Evolutionary conservation across 2,797 vertebrate species (phyloP), one percentile per base, ranked within the genome.

Genomic region (Typhlichthys eigenmanni): DNA sequence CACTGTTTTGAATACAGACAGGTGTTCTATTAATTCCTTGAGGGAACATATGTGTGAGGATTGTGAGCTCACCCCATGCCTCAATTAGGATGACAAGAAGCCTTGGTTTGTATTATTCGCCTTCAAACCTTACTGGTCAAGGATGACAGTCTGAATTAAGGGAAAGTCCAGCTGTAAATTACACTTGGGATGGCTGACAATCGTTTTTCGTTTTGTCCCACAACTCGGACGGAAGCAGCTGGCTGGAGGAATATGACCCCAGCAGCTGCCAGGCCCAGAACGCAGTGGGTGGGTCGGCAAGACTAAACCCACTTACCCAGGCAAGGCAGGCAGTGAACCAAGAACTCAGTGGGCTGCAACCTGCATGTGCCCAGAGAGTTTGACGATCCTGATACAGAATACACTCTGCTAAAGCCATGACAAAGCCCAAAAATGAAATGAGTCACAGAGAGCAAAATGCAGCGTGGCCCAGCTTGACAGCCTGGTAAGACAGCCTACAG

Each of bases 281-380:
- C 76, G 54, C 55, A 56, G 60, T 59, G 47, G 45, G 19, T n/a
- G 14, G 6, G 16, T 29, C 38, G 0, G 9, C 11, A 51, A 9
- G 24, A 14, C 62, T 67, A 61, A 60, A 46, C n/a, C 12, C 13
- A 56, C 63, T 66, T n/a, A 5, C 34, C 58, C 68, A 66, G 66
- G 68, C 72, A 69, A 52, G 24, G 57, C 54, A 50, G 32, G 16
- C 13, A 46, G 62, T 24, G 62, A 71, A 58, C 53, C 11, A 47
- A 1, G 46, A 73, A 57, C 74, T 81, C 80, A 58, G 66, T 74
- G 73, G 85, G 83, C 62, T 11, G 47, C 13, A 76, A 71, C 82
- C 85, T 79, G n/a, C n/a, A 82, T 85, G 76, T 0, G 24, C 78
- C 78, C 56, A n/a, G 62, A 38, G 76, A 72, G 71, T 85, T 74